phyloP scores from a whole-genome alignment of 2,797 vertebrate species.

The Chaunax sp. region DNA sequence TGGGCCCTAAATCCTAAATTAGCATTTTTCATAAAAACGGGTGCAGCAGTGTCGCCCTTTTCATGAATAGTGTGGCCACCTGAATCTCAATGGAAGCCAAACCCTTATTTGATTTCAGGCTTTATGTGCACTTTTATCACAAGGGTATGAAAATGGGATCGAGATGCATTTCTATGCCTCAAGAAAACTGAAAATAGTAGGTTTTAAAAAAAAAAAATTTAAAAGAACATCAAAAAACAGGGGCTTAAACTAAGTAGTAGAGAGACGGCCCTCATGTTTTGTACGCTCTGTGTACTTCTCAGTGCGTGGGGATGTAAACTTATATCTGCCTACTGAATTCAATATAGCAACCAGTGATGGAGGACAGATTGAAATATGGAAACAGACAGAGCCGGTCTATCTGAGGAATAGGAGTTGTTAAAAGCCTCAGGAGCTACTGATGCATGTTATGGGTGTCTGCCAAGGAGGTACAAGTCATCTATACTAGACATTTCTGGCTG shows the following conservation, averaged over 20 bases:
- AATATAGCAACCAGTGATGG: constrained; percentile 58
- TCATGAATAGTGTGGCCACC: constrained; percentile 19
- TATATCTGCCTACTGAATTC: constrained; percentile 53
- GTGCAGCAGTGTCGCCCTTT: constrained; percentile 14
- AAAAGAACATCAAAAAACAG: not conserved
- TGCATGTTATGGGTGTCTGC: constrained; percentile 65
- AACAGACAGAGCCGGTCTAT: constrained; percentile 50
- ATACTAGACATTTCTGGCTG: constrained; percentile 28
- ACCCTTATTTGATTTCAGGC: constrained; percentile 28
- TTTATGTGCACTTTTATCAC: constrained; percentile 30
- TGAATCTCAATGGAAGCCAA: constrained; percentile 35
- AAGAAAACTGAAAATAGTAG: constrained; percentile 14
- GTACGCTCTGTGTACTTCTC: constrained; percentile 47
- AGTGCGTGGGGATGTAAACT: constrained; percentile 58
- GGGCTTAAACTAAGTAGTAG: constrained; percentile 5
- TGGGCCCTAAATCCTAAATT: constrained; percentile 11
- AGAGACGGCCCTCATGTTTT: constrained; percentile 34
- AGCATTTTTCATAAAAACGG: constrained; percentile 42
- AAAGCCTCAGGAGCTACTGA: constrained; percentile 53
- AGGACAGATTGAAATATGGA: constrained; percentile 63
- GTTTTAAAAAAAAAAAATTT: not conserved
- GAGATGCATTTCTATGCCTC: constrained; percentile 20
- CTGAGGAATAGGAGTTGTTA: constrained; percentile 58
- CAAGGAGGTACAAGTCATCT: constrained; percentile 37
- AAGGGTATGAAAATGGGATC: constrained; percentile 9